Percentiles rank a stretch among this genome's conserved stretches.
phyloP scores from a whole-genome alignment of 2,888 invertebrate genomes.

The Leptura quadrifasciata region DNA sequence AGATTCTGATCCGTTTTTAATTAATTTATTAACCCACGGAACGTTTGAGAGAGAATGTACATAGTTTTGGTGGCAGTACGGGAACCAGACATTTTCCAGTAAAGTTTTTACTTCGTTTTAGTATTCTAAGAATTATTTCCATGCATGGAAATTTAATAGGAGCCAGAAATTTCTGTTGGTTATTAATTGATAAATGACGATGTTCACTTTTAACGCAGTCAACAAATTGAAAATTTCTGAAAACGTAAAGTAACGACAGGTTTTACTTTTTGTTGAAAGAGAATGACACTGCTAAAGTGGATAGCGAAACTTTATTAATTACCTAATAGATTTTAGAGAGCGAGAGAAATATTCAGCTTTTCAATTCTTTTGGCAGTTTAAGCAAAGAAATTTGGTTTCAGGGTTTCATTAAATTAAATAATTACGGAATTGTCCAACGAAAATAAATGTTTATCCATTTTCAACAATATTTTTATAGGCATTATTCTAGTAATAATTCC shows the following conservation, averaged over 20 bases:
- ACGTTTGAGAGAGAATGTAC: not conserved
- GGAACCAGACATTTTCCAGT: constrained; percentile 11
- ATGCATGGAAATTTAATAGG: not conserved
- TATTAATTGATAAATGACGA: not conserved
- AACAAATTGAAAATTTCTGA: constrained; percentile 7
- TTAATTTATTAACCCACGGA: constrained; percentile 25
- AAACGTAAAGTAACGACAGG: constrained; percentile 2
- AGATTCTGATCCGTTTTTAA: constrained; percentile 25
- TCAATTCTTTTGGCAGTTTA: not conserved
- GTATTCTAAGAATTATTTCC: not conserved
- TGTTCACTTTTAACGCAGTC: not conserved
- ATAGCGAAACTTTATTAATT: constrained; percentile 23
- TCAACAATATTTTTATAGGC: too few relatives aligned
- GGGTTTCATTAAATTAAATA: not conserved
- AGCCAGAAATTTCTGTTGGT: not conserved
- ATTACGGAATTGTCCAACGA: not conserved
- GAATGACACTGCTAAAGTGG: constrained; percentile 12
- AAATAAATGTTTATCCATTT: too few relatives aligned
- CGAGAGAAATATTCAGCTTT: not conserved
- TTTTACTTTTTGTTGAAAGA: not conserved
- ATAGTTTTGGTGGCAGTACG: not conserved
- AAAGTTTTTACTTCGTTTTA: not conserved
- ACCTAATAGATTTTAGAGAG: constrained; percentile 8
- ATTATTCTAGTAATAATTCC: too few relatives aligned
- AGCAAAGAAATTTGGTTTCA: not conserved